Base-by-base conservation (phyloP, 2,888 invertebrate genomes). In the Pristionchus maxplancki region DNA sequence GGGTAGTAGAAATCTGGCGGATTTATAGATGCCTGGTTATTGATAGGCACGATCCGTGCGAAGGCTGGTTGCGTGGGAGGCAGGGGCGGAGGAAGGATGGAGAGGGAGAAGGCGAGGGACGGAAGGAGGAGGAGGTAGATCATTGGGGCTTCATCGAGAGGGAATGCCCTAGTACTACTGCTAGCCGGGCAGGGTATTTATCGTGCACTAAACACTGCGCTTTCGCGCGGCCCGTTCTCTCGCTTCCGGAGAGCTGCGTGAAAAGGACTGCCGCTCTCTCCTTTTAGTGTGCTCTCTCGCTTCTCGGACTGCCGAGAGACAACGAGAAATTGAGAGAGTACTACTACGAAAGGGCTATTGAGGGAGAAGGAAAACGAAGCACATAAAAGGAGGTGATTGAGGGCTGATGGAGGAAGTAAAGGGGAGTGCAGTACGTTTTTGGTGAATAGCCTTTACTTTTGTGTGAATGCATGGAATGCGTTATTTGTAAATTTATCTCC, bases 1-100 rank as follows among this genome's bases (percentile, higher is more conserved):
- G 48, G 24, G 34, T 85, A 85, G 85, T 85, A 85, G 53, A 82
- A 82, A n/a, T 78, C 44, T 9, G 13, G n/a, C n/a, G 13, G 44
- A 4, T 17, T 9, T 11, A 15, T 4, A 5, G 37, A 20, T 11
- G 78, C 13, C 44, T 78, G 78, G 24, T n/a, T 78, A 48, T 78
- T 78, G n/a, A 78, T 28, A 13, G 78, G 78, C 11, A 78, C 44
- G 28, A 78, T 78, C 11, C 78, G 24, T 24, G 78, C 78, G 15
- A 44, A 44, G 1, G 78, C 1, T 1, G 78, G 48, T 48, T 20
- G 11, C 4, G 78, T 78, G 1, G 78, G 78, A 0, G 78, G 78
- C 1, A 78, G 78, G 13, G 78, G 78, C 4, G 78, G 78, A n/a
- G 78, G 78, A 9, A 78, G 78, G 48, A 78, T 40, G 24, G 78